Evolutionary conservation across 2,797 vertebrate genomes (phyloP), one percentile per base, ranked within the genome.

Genomic region (Gouania willdenowi): DNA sequence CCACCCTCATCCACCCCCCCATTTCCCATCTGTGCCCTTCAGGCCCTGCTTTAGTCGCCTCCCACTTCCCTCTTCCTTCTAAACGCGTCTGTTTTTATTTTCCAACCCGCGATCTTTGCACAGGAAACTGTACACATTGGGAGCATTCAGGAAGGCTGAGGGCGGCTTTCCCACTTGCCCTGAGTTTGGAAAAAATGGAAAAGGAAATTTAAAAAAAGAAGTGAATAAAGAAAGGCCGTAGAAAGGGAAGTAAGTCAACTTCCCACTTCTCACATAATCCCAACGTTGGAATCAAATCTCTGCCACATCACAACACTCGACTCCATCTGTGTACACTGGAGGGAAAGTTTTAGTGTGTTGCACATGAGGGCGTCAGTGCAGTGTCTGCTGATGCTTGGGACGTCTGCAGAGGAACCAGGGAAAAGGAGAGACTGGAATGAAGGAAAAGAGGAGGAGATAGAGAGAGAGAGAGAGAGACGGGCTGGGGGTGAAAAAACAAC

Each of bases 51-150:
- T 37, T 37, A 79, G 82, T 75, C 71, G 26, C 81, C 84, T 82
- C 82, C 84, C 82, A 84, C 78, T 83, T 83, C 82, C 79, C 71
- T 77, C 78, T 83, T 85, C 75, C 85, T 84, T 74, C 77, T 67
- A 69, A 77, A 76, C 66, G 42, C 41, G 75, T 83, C 80, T 89
- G 85, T 87, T 86, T 88, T 88, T 89, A 84, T 90, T 89, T 88
- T 89, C 62, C 46, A 83, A 82, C 83, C 84, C 28, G 57, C 80
- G 71, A 80, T 77, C 83, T 85, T 68, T 81, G 83, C 66, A 86
- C 87, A 90, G 88, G 89, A 90, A 89, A 85, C 79, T 77, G 82
- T 87, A 86, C 81, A 89, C 83, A 87, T 84, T 81, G 87, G 83
- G 75, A 86, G 81, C 87, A 81, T 86, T 87, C 84, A 88, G 87